These are phyloP conservation scores for Scytalopus superciliaris DNA, from an alignment of 2,113 vertebrate genomes.

Conservation along the genomic window DNA sequence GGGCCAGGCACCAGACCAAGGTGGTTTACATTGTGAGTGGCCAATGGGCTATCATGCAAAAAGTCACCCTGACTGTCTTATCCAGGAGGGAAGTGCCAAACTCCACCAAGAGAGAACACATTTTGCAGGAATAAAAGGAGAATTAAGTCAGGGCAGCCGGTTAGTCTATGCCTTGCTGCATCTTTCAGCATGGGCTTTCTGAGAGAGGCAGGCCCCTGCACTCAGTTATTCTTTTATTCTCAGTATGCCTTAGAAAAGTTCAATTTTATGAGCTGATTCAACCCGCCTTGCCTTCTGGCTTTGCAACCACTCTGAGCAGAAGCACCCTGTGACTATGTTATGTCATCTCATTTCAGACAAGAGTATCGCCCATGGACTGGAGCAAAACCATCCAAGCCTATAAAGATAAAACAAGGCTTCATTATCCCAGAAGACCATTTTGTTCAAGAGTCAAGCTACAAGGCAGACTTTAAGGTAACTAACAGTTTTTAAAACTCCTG, in stretches of 20 bases:
- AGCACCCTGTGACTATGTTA: not conserved
- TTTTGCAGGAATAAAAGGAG: not conserved
- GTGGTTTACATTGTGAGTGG: not conserved
- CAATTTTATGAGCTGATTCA: not conserved
- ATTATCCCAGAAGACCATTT: conserved; percentile 76
- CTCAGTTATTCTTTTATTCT: not conserved
- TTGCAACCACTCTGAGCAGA: not conserved
- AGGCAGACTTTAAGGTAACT: conserved; percentile 83
- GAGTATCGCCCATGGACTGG: conserved; percentile 88
- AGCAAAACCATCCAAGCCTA: conserved; percentile 81
- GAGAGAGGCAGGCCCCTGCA: not conserved
- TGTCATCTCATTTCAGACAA: conserved; percentile 76
- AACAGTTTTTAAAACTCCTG: not conserved
- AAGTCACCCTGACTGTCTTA: not conserved
- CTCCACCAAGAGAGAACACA: not conserved
- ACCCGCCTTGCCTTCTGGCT: not conserved
- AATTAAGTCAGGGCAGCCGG: not conserved
- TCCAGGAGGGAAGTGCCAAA: not conserved
- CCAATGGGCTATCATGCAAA: not conserved
- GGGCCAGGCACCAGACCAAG: not conserved
- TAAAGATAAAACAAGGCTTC: conserved; percentile 77
- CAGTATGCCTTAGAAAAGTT: not conserved
- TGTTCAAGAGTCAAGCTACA: conserved; percentile 83
- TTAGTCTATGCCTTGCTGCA: not conserved
- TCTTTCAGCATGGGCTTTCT: not conserved